Evolutionary conservation across 53 echinoderm and acorn worm species (phyloP), one percentile per base, ranked within the genome.

Genomic region (Holothuria scabra): DNA sequence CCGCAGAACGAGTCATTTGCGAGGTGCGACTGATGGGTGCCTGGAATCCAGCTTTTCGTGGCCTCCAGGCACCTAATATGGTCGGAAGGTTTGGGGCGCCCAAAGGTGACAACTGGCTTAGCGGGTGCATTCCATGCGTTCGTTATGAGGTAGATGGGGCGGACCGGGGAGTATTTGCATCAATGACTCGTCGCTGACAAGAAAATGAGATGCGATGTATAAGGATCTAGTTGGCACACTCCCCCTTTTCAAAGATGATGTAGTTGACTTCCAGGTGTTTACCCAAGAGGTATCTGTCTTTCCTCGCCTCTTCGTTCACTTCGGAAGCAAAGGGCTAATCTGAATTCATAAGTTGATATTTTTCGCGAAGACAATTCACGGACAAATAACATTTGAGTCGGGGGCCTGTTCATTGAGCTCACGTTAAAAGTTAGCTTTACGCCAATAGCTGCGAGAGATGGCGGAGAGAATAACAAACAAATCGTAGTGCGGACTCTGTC

Each of bases 31-130:
- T 72, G 72, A 72, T 72, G 72, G 52, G 67, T 72, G 46, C 23
- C 72, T 72, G 72, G 72, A 72, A 72, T 72, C 72, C 72, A 26
- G 72, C 72, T 72, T 34, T n/a, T 72, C 72, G 72, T 72, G 72
- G 72, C 72, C 72, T 72, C 72, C 44, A 72, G 72, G 72, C 72
- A 46, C 72, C 72, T 46, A 72, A 72, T 72, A 72, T 72, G 72
- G 72, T 72, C 34, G 72, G 46, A 46, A 72, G 72, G 48, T 46
- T 72, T 48, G 72, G 72, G 72, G 72, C 72, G 44, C 44, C 72
- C 37, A 72, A 26, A 72, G 72, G 72, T 72, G 72, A 72, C 46
- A 48, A 72, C 48, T 72, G 72, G 72, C 44, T 48, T 72, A 48
- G 72, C 48, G 72, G 72, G 72, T 72, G 48, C 72, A 72, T 72